Evolutionary conservation across 2,113 vertebrate genomes (phyloP).

Genomic region (Geococcyx californianus): DNA sequence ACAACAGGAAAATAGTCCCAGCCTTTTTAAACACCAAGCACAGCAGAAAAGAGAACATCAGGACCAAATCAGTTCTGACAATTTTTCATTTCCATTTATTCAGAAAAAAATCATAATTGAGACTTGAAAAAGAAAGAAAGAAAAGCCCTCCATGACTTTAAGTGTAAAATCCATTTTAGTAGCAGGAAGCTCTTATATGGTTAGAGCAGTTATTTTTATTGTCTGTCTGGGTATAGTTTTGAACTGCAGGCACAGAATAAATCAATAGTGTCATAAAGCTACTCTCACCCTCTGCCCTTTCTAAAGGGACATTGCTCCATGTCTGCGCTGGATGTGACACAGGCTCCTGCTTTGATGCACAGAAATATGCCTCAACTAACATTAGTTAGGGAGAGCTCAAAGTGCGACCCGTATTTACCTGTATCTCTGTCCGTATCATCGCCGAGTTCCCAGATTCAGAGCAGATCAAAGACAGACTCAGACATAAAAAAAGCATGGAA

Average conservation of each 20-base stretch:
- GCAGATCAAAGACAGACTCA: neutral
- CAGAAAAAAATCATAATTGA: constrained; percentile 44
- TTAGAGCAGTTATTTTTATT: constrained; percentile 86
- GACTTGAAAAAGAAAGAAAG: constrained; percentile 62
- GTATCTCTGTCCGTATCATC: neutral
- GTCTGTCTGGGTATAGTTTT: constrained; percentile 84
- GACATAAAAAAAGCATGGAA: neutral
- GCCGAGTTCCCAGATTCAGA: neutral
- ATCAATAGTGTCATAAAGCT: constrained; percentile 84
- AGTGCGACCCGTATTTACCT: neutral
- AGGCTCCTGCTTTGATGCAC: neutral
- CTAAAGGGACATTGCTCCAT: constrained; percentile 68
- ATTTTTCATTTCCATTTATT: constrained; percentile 65
- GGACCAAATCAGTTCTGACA: neutral
- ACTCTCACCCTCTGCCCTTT: constrained; percentile 77
- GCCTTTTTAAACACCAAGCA: neutral
- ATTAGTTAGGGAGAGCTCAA: neutral
- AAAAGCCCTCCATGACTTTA: constrained; percentile 74
- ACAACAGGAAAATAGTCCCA: neutral
- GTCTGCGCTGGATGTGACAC: constrained; percentile 35
- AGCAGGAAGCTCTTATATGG: constrained; percentile 76
- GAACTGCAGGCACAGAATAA: constrained; percentile 80
- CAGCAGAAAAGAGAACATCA: neutral
- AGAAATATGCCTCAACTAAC: neutral
- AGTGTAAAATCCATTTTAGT: constrained; percentile 84